These are phyloP conservation scores for Acleris emargana DNA, from an alignment of 2,888 invertebrate species.

Conservation along the genomic window DNA sequence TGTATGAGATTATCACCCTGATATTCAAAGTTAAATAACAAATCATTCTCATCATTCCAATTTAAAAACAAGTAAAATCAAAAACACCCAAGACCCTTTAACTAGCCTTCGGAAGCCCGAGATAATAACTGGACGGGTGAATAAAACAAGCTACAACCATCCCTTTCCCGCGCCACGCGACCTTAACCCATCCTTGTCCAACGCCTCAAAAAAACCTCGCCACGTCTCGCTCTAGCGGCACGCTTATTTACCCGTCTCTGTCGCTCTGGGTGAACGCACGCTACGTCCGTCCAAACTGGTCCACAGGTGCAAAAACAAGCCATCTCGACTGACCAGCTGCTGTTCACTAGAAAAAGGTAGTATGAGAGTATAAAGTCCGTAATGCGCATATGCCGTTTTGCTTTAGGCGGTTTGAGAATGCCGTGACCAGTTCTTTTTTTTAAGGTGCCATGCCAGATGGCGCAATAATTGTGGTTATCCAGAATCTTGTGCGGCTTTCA, in stretches of 20 bases:
- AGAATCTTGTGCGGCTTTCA: constrained; percentile 16
- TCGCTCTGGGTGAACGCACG: constrained; percentile 43
- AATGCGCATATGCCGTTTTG: no score
- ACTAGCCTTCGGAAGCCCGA: constrained; percentile 24
- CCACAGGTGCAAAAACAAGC: constrained; percentile 45
- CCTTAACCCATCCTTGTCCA: constrained; percentile 42
- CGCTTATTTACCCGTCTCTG: constrained; percentile 42
- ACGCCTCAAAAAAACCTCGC: constrained; percentile 11
- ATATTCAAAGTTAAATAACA: background rate
- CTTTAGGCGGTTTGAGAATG: constrained; percentile 7
- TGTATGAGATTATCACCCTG: no score
- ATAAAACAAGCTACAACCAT: constrained; percentile 48
- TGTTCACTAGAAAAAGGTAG: no score
- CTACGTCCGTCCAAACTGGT: constrained; percentile 45
- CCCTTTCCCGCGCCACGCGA: constrained; percentile 49
- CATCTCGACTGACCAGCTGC: constrained; percentile 38
- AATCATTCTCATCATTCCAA: background rate
- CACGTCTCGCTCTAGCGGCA: constrained; percentile 43
- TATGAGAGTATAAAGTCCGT: no score
- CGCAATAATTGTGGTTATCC: constrained; percentile 17
- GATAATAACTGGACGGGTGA: constrained; percentile 68
- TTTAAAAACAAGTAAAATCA: constrained; percentile 11
- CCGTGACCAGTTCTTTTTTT: constrained; percentile 21
- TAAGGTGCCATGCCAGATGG: constrained; percentile 21
- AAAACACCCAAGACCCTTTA: constrained; percentile 13